Base-by-base conservation (phyloP, 2,888 invertebrate genomes). In the Drosophila koepferae region DNA sequence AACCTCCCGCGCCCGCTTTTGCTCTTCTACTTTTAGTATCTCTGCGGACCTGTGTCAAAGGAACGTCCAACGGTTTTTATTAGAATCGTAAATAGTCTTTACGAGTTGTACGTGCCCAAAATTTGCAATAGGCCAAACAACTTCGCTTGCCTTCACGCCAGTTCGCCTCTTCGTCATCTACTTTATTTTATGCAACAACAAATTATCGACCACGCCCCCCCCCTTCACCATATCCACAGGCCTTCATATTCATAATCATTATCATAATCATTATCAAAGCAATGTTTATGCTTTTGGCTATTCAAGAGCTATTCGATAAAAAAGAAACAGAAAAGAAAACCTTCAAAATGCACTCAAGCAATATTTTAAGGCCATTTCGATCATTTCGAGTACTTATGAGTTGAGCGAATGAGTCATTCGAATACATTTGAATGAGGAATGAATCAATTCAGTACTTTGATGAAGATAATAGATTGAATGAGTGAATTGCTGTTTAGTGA, bases 31-130 rank as follows among this genome's bases (percentile, higher is more conserved):
- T 10, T 28, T 2, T 6, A 43, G 67, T 77, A 62, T 67, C 72
- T 68, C 63, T 54, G 65, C 67, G 62, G 46, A 53, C 41, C 48
- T 69, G 43, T 40, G 80, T 70, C 67, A 74, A 73, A 72, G 74
- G 74, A 77, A 67, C 72, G 72, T 78, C 77, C 81, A 77, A 80
- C 80, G 85, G 65, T 86, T 87, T 87, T 89, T 86, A 89, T 87
- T 86, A 89, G 80, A 85, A 85, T 86, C 89, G 81, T 87, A 87
- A 87, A 87, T 86, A 89, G 87, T 85, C 87, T 87, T 87, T 89
- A 87, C 82, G 89, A 82, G 85, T 77, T 81, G 87, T 84, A 87
- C 87, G 87, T 87, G 87, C 81, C 76, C 82, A 87, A 87, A 87
- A 89, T 87, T 89, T 77, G 77, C 87, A 87, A 87, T 90, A 90